Base-by-base conservation (phyloP, 2,113 vertebrate species). In the Phasianus colchicus region DNA sequence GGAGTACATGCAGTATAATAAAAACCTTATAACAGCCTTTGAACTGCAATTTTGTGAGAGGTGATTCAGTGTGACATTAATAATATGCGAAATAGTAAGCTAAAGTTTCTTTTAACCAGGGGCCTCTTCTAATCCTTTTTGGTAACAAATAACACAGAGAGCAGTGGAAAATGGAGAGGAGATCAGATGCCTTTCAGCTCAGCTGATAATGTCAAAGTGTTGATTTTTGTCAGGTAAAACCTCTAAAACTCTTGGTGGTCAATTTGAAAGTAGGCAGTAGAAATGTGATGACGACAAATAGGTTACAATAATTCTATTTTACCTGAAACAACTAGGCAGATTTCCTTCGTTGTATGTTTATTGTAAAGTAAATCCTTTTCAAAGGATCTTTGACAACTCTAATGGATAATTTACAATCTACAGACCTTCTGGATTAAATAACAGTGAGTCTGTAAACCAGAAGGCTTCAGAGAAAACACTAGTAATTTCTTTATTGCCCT, bases 401-500 rank as follows among this genome's bases (percentile, higher is more conserved):
- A 94, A 96, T 93, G 90, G 95, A 87, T 97, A 98, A 98, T 98
- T 99, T 98, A 98, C 95, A 97, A 97, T 96, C 95, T 90, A 61
- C 82, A 92, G 92, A 93, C 77, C 92, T 96, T 96, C 94, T 96
- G 97, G 97, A 97, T 96, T 97, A 98, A 97, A 96, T 97, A 97
- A 96, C 96, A 97, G 93, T 93, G 88, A 92, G 97, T 98, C 93
- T 98, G 95, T 96, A 97, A 96, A 97, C 89, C 95, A 97, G 97
- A 89, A 96, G 89, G 81, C 92, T 94, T 96, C 60, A 90, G 95
- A 95, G 96, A 97, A 98, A 98, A 96, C 92, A 96, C 92, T 30
- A 97, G 93, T 97, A 97, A 98, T 98, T 98, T 98, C 96, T 98
- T 98, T 98, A 98, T 98, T 98, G 97, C 95, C 91, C 88, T 98